Evolutionary conservation across 2,888 invertebrate species (phyloP).

Genomic region (Polymixis flavicincta): DNA sequence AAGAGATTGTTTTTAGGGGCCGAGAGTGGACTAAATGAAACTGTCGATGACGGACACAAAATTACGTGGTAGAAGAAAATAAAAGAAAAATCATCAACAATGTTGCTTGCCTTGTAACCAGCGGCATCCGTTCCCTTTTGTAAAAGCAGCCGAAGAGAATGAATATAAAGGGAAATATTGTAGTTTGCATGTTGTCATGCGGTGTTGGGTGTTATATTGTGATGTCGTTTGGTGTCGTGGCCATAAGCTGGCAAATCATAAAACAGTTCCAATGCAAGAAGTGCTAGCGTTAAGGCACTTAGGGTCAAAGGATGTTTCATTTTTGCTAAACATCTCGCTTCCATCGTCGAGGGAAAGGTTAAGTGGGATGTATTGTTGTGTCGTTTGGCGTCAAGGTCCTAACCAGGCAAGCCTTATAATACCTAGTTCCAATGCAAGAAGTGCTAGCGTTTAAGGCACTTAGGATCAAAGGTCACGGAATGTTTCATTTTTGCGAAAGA

Average conservation of each 20-base stretch:
- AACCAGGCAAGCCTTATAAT: not conserved
- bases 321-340: no score
- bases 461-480: not conserved
- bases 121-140: constrained; percentile 71
- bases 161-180: not conserved
- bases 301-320: no score
- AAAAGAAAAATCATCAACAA: not conserved
- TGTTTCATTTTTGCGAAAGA: not conserved
- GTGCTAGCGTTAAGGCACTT: no score
- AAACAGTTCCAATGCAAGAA: no score
- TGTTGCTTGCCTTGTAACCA: constrained; percentile 61
- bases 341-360: no score
- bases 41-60: not conserved
- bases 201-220: no score
- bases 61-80: not conserved
- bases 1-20: no score
- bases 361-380: no score
- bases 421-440: not conserved
- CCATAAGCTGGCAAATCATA: no score
- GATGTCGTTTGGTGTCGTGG: no score
- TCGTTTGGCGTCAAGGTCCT: not conserved
- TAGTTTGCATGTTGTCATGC: no score
- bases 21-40: no score
- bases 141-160: constrained; percentile 23
- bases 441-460: not conserved